These are phyloP conservation scores for Macroramphosus scolopax DNA, from an alignment of 2,797 vertebrate species.

Conservation along the genomic window DNA sequence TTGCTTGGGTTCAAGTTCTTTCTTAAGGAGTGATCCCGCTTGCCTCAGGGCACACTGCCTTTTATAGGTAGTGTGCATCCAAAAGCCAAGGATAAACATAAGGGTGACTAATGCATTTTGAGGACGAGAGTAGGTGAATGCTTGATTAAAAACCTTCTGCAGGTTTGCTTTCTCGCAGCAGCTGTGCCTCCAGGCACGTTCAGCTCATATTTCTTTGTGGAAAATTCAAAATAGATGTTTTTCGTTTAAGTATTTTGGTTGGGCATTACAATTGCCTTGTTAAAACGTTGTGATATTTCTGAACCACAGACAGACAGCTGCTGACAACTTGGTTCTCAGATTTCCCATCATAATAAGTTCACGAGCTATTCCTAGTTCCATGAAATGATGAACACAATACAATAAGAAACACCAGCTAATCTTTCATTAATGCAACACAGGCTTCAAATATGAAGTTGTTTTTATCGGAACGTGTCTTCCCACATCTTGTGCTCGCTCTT, in stretches of 20 bases:
- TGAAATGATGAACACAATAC: no score
- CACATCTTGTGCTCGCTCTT: no score
- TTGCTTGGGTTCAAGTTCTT: constrained; percentile 37
- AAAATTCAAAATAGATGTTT: neutral
- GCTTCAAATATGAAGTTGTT: no score
- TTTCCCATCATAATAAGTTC: neutral
- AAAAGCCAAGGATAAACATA: constrained; percentile 33
- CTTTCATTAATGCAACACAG: no score
- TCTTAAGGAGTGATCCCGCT: constrained; percentile 25
- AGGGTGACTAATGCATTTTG: no score
- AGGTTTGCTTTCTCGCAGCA: constrained; percentile 6
- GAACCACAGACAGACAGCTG: no score
- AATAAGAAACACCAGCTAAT: no score
- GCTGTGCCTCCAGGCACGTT: constrained; percentile 6
- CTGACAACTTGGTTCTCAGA: neutral
- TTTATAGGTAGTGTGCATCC: constrained; percentile 25
- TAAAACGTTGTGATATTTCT: neutral
- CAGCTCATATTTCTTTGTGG: no score
- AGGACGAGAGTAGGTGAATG: constrained; percentile 18
- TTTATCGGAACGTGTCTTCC: neutral
- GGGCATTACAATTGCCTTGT: neutral
- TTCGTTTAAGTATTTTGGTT: constrained; percentile 1
- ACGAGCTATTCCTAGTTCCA: neutral
- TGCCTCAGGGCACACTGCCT: constrained; percentile 33
- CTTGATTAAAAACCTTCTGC: constrained; percentile 18